A percentile compares a stretch with the other conserved stretches of the same genome.
Evolutionary conservation across 2,113 vertebrate species (phyloP).

Genomic region (Dipodomys ordii): DNA sequence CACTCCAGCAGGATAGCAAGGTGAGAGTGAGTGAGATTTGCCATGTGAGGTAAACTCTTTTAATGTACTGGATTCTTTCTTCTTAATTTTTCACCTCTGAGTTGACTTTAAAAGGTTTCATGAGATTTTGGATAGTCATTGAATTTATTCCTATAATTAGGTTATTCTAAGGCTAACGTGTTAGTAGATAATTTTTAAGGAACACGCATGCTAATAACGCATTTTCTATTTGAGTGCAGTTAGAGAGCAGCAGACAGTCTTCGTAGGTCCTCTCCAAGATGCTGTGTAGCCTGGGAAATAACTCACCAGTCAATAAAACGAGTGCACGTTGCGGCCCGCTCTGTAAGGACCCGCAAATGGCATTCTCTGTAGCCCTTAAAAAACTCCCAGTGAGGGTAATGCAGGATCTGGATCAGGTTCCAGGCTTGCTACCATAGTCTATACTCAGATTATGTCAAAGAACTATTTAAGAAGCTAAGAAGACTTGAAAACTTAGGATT

Average conservation of each 20-base stretch:
- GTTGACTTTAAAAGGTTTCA: slow-evolving; percentile 51
- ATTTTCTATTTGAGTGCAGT: slow-evolving; percentile 70
- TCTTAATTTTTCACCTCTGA: slow-evolving; percentile 5
- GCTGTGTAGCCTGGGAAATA: slow-evolving; percentile 55
- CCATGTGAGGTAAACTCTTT: no score
- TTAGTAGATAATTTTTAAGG: slow-evolving; percentile 61
- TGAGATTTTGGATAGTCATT: slow-evolving; percentile 65
- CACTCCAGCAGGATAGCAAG: background rate
- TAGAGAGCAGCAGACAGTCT: slow-evolving; percentile 63
- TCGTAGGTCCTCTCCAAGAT: slow-evolving; percentile 6
- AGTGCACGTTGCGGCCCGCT: slow-evolving; percentile 63
- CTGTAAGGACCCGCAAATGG: slow-evolving; percentile 65
- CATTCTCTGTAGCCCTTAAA: slow-evolving; percentile 63
- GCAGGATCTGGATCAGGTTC: slow-evolving; percentile 53
- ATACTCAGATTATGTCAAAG: slow-evolving; percentile 40
- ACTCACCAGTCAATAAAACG: slow-evolving; percentile 75
- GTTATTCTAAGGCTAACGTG: slow-evolving; percentile 62
- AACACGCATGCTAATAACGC: slow-evolving; percentile 37
- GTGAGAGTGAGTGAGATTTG: background rate
- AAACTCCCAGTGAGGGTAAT: slow-evolving; percentile 43
- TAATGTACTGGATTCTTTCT: background rate
- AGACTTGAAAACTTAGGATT: slow-evolving; percentile 68
- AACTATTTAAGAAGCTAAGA: slow-evolving; percentile 58
- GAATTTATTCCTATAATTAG: slow-evolving; percentile 71
- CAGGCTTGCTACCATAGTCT: slow-evolving; percentile 58